Evolutionary conservation across 2,888 invertebrate genomes (phyloP).

Genomic region (Tipula helvola): DNA sequence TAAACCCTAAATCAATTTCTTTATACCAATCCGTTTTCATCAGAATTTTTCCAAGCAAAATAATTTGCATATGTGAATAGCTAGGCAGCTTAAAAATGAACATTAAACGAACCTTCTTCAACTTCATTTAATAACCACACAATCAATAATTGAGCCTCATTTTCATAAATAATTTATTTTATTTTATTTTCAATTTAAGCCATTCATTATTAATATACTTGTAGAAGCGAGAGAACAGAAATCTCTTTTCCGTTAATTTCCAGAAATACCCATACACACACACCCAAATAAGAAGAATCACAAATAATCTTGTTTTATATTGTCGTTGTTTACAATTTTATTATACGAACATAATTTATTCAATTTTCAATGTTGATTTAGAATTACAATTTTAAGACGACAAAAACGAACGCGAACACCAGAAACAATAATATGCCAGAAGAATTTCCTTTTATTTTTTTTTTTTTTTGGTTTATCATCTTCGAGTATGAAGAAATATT

Average conservation of each 20-base stretch:
- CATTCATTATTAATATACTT: not conserved
- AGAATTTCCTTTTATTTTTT: not conserved
- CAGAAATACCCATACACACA: not conserved
- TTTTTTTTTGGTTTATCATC: not conserved
- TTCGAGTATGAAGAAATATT: not conserved
- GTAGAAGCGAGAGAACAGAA: not conserved
- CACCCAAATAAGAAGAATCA: not conserved
- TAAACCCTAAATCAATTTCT: not conserved
- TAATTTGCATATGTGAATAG: too few species aligned
- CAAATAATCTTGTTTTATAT: not conserved
- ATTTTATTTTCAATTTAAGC: not conserved
- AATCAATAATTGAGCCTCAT: not conserved
- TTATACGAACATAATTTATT: not conserved
- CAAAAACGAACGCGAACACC: not conserved
- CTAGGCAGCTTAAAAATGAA: not conserved
- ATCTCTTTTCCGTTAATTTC: not conserved
- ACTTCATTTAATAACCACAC: not conserved
- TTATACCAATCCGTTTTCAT: not conserved
- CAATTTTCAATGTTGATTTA: conserved; percentile 4
- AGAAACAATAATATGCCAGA: not conserved
- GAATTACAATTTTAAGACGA: not conserved
- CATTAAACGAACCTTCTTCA: not conserved
- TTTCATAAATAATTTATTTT: not conserved
- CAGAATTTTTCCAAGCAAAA: not conserved
- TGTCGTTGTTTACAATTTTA: not conserved